Evolutionary conservation across 2,113 vertebrate genomes (phyloP).

Genomic region (Campylomormyrus tamandua): DNA sequence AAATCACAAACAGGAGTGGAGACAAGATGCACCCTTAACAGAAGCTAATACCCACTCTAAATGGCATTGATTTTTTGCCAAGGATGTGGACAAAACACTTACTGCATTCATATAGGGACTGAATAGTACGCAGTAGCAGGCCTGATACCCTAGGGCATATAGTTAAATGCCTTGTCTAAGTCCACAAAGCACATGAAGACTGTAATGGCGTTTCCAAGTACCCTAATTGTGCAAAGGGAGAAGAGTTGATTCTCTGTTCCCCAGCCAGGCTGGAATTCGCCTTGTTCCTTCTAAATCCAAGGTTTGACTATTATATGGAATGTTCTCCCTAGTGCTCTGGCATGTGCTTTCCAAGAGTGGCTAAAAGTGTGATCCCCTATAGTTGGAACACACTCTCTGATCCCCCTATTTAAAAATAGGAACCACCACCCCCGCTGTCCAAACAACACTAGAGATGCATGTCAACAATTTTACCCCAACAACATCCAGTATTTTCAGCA

Average conservation of each 20-base stretch:
- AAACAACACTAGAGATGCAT: background rate
- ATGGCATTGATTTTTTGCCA: background rate
- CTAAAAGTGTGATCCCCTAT: background rate
- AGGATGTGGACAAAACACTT: conserved; percentile 1
- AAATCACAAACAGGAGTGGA: background rate
- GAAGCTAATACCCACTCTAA: background rate
- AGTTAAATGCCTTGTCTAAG: background rate
- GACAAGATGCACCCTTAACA: background rate
- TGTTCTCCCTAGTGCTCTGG: background rate
- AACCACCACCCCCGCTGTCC: background rate
- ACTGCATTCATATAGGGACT: background rate
- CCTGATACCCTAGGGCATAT: background rate
- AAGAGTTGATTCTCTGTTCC: background rate
- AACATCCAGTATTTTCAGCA: background rate
- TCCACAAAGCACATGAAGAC: background rate
- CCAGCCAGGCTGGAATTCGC: background rate
- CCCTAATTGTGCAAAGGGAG: background rate
- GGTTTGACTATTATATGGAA: background rate
- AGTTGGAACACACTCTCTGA: background rate
- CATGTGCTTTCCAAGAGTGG: background rate
- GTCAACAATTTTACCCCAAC: background rate
- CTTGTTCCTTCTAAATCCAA: background rate
- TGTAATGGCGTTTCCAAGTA: background rate
- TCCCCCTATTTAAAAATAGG: background rate
- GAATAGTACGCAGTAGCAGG: background rate